Evolutionary conservation across 1,140 invertebrate genomes (phyloP).

Genomic region (Ceratoteleas bidentatus): DNA sequence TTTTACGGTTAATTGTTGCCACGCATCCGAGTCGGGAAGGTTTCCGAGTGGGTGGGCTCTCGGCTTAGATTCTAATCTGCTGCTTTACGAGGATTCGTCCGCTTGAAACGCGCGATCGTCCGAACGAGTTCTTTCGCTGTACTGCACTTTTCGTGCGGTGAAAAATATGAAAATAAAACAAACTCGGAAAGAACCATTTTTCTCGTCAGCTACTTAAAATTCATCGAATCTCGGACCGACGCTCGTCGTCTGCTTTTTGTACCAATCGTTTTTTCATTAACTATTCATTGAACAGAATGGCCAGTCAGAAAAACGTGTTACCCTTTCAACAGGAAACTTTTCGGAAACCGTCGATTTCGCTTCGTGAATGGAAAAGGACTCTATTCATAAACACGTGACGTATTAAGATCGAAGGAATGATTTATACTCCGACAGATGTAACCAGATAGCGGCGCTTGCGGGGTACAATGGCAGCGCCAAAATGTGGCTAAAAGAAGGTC

Average conservation of each 20-base stretch:
- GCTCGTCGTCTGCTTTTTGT: no score
- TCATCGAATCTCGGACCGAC: no score
- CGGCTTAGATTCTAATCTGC: constrained; percentile 76
- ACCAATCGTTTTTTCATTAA: no score
- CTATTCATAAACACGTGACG: constrained; percentile 42
- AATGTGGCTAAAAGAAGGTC: no score
- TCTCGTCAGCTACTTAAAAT: no score
- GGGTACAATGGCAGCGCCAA: neutral
- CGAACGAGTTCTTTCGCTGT: constrained; percentile 4
- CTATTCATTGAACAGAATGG: neutral
- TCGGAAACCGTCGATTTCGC: constrained; percentile 24
- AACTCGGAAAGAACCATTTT: no score
- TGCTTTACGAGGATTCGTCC: constrained; percentile 74
- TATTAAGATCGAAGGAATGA: constrained; percentile 42
- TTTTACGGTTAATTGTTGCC: constrained; percentile 77
- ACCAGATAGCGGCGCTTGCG: constrained; percentile 8
- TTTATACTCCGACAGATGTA: constrained; percentile 46
- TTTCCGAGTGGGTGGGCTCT: constrained; percentile 77
- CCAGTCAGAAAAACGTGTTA: constrained; percentile 8
- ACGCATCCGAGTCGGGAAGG: constrained; percentile 56
- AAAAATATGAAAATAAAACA: no score
- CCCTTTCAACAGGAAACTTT: constrained; percentile 33
- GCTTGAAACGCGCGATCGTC: constrained; percentile 65
- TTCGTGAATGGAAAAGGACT: constrained; percentile 41
- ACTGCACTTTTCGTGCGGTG: no score